A percentile compares a stretch with the other conserved stretches of the same genome.
phyloP scores from a whole-genome alignment of 2,888 invertebrate species.

The Epistrophe eligans region DNA sequence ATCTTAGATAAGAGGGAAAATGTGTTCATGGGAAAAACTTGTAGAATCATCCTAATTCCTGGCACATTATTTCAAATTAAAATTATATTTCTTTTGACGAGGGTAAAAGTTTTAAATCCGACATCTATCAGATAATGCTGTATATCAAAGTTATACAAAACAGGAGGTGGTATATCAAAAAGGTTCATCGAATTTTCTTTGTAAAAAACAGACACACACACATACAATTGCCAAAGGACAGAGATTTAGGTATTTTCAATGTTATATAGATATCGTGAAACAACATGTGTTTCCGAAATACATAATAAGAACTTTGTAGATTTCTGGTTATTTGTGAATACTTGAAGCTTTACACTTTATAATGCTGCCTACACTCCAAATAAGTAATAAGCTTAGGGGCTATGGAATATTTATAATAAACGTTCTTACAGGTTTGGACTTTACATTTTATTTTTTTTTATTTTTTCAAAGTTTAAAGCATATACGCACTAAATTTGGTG shows the following conservation, averaged over 20 bases:
- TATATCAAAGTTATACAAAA: background rate
- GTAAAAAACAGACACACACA: too few relatives aligned
- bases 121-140: conserved; percentile 33
- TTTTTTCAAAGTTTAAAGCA: too few relatives aligned
- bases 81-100: conserved; percentile 36
- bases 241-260: background rate
- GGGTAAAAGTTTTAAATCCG: conserved; percentile 27
- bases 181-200: conserved; percentile 2
- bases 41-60: conserved; percentile 15
- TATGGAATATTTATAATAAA: too few relatives aligned
- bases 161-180: background rate
- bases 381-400: background rate
- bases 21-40: conserved; percentile 19
- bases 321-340: too few relatives aligned
- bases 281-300: background rate
- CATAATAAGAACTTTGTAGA: background rate
- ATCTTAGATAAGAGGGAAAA: conserved; percentile 22
- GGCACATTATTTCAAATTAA: conserved; percentile 35
- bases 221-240: too few relatives aligned
- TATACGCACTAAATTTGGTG: too few relatives aligned
- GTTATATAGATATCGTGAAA: background rate
- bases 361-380: background rate
- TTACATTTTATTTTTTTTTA: too few relatives aligned
- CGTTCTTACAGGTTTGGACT: too few relatives aligned
- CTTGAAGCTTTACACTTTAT: background rate